phyloP scores from a whole-genome alignment of 1,140 invertebrate genomes.

The fruit fly (Drosophila melanogaster) region DNA sequence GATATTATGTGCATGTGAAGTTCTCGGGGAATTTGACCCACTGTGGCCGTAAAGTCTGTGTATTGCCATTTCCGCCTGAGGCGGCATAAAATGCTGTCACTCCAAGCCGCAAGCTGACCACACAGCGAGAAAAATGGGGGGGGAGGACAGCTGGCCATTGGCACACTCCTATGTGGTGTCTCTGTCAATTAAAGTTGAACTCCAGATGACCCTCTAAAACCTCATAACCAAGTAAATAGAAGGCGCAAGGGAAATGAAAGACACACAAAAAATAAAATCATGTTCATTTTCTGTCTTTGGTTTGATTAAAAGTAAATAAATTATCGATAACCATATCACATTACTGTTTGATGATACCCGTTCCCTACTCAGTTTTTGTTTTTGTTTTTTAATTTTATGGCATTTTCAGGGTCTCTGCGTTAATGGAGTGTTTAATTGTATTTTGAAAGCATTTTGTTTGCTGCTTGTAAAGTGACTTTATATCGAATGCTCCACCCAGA shows the following conservation, averaged over 20 bases:
- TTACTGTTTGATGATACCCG: slow-evolving; percentile 32
- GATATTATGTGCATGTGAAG: slow-evolving; percentile 5
- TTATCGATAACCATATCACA: slow-evolving; percentile 61
- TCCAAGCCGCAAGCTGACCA: slow-evolving; percentile 42
- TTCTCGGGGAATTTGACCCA: slow-evolving; percentile 40
- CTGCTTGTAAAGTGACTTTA: slow-evolving; percentile 20
- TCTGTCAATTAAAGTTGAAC: slow-evolving; percentile 44
- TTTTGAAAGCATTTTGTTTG: slow-evolving; percentile 52
- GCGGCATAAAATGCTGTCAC: slow-evolving; percentile 49
- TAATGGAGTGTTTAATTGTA: slow-evolving; percentile 41
- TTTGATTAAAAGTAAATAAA: slow-evolving; percentile 71
- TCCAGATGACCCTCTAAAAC: slow-evolving; percentile 48
- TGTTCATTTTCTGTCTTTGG: slow-evolving; percentile 52
- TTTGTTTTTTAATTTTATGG: slow-evolving; percentile 19
- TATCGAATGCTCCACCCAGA: background rate
- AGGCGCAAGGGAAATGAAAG: slow-evolving; percentile 1
- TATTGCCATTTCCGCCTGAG: slow-evolving; percentile 46
- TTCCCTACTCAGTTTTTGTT: background rate
- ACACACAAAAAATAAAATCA: slow-evolving; percentile 18
- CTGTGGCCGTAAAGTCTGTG: slow-evolving; percentile 47
- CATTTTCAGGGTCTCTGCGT: slow-evolving; percentile 10
- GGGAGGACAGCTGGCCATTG: slow-evolving; percentile 38
- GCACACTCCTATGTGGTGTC: slow-evolving; percentile 40
- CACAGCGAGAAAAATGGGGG: slow-evolving; percentile 32
- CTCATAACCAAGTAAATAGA: slow-evolving; percentile 27